phyloP scores from a whole-genome alignment of 1,140 invertebrate genomes.

The Heliothis subflexa region DNA sequence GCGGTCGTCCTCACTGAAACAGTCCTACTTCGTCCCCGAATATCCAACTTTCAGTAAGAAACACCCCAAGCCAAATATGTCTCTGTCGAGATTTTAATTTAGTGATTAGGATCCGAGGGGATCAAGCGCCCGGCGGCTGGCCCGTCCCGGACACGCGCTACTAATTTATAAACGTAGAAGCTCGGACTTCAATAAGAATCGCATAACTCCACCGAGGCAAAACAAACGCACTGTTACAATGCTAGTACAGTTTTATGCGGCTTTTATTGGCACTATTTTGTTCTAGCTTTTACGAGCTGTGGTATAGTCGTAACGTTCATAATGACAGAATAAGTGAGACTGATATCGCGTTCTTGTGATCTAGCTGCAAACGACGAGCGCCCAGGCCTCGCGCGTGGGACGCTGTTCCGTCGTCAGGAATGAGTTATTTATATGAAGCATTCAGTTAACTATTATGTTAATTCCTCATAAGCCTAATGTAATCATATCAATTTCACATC shows the following conservation, averaged over 20 bases:
- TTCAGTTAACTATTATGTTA: conserved; percentile 77
- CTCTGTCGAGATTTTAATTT: conserved; percentile 74
- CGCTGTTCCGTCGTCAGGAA: conserved; percentile 23
- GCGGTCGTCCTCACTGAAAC: conserved; percentile 66
- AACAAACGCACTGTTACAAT: conserved; percentile 40
- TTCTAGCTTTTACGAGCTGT: conserved; percentile 66
- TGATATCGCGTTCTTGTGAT: conserved; percentile 82
- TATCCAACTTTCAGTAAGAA: conserved; percentile 47
- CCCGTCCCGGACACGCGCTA: conserved; percentile 59
- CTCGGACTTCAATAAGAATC: conserved; percentile 64
- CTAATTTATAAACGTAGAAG: conserved; percentile 76
- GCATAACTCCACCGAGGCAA: conserved; percentile 56
- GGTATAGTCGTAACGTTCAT: conserved; percentile 76
- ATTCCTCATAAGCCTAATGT: conserved; percentile 72
- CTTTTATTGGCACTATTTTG: conserved; percentile 61
- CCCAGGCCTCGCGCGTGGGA: conserved; percentile 43
- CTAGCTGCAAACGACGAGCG: conserved; percentile 58
- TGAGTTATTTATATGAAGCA: conserved; percentile 66
- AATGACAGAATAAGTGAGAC: conserved; percentile 85
- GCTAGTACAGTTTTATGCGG: conserved; percentile 58
- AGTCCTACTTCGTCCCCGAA: conserved; percentile 44
- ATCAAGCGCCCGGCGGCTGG: conserved; percentile 74
- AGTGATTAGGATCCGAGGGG: conserved; percentile 66
- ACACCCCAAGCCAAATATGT: conserved; percentile 51
- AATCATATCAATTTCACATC: conserved; percentile 81